Conservation (phyloP, 2,113 vertebrate genomes). For the Gnathonemus longibarbis region DNA sequence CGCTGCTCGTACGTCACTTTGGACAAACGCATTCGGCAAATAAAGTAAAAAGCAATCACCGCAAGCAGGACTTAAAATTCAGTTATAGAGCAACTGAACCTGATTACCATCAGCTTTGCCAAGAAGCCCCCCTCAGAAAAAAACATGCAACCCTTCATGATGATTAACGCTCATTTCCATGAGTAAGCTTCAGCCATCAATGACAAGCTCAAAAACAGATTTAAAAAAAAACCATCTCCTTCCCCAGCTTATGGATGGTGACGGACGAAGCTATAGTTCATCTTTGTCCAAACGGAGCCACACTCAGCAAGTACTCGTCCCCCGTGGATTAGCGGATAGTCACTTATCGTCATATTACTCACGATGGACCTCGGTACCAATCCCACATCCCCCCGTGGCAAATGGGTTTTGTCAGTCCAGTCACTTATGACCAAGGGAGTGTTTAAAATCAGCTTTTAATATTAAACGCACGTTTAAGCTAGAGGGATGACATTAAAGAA, state of each 20-base stretch:
- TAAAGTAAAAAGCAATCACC: not conserved
- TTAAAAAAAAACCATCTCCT: not conserved
- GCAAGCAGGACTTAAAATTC: not conserved
- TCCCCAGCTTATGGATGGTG: not conserved
- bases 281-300: not conserved
- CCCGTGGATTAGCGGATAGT: not conserved
- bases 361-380: not conserved
- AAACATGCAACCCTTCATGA: not conserved
- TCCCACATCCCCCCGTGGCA: not conserved
- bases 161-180: not conserved
- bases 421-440: not conserved
- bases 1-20: not conserved
- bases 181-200: not conserved
- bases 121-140: not conserved
- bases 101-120: not conserved
- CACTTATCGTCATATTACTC: not conserved
- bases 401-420: not conserved
- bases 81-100: not conserved
- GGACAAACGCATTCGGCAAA: not conserved
- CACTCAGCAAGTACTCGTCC: not conserved
- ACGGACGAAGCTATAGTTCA: not conserved
- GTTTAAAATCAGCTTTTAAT: not conserved
- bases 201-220: not conserved
- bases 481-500: slow-evolving; percentile 7
- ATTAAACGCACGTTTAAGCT: not conserved